These are phyloP conservation scores for Drosophila mimetica DNA, from an alignment of 2,888 invertebrate species.

Conservation along the genomic window DNA sequence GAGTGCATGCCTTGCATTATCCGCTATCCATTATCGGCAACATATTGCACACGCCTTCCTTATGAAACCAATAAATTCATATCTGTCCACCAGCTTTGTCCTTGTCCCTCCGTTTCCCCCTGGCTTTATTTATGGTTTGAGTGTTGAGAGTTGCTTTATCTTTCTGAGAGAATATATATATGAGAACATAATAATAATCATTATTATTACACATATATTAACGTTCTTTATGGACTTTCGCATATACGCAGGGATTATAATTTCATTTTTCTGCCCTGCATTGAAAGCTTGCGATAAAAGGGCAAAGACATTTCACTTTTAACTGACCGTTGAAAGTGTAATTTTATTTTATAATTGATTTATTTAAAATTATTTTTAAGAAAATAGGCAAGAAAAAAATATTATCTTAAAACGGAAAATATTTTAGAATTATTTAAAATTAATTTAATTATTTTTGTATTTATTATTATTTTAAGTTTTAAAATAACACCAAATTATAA, in stretches of 20 bases:
- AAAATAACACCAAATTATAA: background rate
- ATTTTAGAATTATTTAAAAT: too few species aligned
- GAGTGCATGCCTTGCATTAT: slow-evolving; percentile 36
- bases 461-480: too few species aligned
- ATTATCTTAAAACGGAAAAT: too few species aligned
- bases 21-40: slow-evolving; percentile 44
- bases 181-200: slow-evolving; percentile 30
- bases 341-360: background rate
- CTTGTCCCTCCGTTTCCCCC: background rate
- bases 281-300: background rate
- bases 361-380: background rate
- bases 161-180: slow-evolving; percentile 9
- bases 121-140: slow-evolving; percentile 30
- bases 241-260: slow-evolving; percentile 3
- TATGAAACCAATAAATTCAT: slow-evolving; percentile 32
- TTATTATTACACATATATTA: slow-evolving; percentile 13
- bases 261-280: background rate
- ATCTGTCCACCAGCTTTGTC: background rate
- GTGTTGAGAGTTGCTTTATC: slow-evolving; percentile 15
- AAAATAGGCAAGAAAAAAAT: too few species aligned
- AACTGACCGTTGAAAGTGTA: background rate
- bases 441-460: too few species aligned
- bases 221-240: background rate
- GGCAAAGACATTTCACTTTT: background rate
- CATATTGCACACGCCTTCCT: slow-evolving; percentile 39